These are phyloP conservation scores for Pharmacophagus antenor DNA, from an alignment of 2,888 invertebrate species.

Conservation along the genomic window DNA sequence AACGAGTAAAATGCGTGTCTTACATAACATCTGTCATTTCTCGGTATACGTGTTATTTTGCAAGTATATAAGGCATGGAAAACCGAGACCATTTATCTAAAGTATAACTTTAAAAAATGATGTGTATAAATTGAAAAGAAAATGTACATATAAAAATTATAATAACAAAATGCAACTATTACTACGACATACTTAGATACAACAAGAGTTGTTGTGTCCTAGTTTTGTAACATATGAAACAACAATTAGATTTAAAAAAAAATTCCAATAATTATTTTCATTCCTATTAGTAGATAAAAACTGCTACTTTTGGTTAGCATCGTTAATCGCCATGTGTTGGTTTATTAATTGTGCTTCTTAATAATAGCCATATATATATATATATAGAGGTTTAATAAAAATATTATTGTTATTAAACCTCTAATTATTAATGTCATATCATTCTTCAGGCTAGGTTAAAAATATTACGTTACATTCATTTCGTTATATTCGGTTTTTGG, in stretches of 20 bases:
- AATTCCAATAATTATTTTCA: constrained; percentile 26
- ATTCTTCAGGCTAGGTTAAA: background rate
- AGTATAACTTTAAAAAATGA: no score
- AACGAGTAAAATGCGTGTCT: background rate
- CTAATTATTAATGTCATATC: background rate
- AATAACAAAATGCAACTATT: no score
- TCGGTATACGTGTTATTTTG: background rate
- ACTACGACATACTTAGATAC: background rate
- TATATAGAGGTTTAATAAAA: no score
- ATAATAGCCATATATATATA: background rate
- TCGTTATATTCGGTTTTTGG: background rate
- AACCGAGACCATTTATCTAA: no score
- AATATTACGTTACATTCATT: background rate
- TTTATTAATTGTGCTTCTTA: constrained; percentile 8
- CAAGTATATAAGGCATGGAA: background rate
- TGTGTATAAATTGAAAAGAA: no score
- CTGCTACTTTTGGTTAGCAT: constrained; percentile 11
- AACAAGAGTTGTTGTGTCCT: constrained; percentile 3
- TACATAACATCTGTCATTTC: background rate
- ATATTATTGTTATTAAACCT: background rate
- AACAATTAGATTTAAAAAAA: constrained; percentile 42
- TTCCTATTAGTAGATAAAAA: constrained; percentile 24
- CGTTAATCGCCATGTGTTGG: constrained; percentile 17
- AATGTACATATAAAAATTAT: no score
- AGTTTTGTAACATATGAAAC: constrained; percentile 35